Evolutionary conservation across 2,888 invertebrate genomes (phyloP), one percentile per base, ranked within the genome.

Genomic region (Apoda limacodes): DNA sequence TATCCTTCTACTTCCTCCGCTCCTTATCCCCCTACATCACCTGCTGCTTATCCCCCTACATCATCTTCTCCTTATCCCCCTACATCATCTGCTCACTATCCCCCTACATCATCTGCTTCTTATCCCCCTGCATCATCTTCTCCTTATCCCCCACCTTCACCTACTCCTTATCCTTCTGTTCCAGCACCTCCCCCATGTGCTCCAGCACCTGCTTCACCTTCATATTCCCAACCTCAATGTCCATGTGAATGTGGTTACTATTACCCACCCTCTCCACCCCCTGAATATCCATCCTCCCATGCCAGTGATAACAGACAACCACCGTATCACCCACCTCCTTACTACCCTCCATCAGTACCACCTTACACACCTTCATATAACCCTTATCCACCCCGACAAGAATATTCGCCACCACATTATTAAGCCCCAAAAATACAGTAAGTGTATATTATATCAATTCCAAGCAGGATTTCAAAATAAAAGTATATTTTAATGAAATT

Each of bases 31-130:
- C 31, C 46, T 9, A 25, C 37, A 1, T 38, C 41, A 12, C 33
- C 43, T 3, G 22, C 39, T 1, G 6, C 42, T 1, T 51, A 48
- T 22, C 35, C 46, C 3, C 38, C 44, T 6, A 28, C 34, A 3
- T 28, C 42, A 7, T 33, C 45, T 14, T 12, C 43, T 3, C 17
- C 42, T 6, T 50, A 49, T 28, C 37, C 48, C 2, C 32, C 43
- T n/a, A 13, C 41, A 10, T 38, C 48, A 2, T 9, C 40, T 12
- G 13, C 27, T 10, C 23, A 13, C 9, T 27, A 25, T 5, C 27
- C 32, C 19, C 30, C 39, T 17, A 20, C 36, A 3, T 14, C 28
- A 11, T 28, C 45, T 23, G 9, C 32, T 5, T 28, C 32, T 2
- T 20, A 27, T 12, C 9, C 25, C 2, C 23, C 22, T 3, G 24